Evolutionary conservation across 2,797 vertebrate species (phyloP).

Genomic region (Ataeniobius toweri): DNA sequence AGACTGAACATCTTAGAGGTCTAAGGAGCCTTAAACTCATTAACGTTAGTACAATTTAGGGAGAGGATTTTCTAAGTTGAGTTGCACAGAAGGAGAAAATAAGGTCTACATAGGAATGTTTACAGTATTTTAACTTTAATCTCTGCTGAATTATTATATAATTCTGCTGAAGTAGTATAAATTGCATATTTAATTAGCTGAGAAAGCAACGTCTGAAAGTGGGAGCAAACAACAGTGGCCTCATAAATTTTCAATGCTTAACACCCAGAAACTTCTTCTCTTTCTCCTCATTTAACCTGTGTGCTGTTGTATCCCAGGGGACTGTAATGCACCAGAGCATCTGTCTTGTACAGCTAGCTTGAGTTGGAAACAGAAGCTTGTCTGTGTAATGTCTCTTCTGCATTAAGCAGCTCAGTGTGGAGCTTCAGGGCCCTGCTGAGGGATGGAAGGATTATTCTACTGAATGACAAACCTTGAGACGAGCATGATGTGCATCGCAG

Average conservation of each 20-base stretch:
- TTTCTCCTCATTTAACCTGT: constrained; percentile 38
- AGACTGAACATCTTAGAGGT: background rate
- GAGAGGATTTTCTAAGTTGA: background rate
- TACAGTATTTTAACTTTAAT: background rate
- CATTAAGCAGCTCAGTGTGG: constrained; percentile 16
- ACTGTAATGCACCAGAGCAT: constrained; percentile 8
- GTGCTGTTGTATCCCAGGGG: constrained; percentile 19
- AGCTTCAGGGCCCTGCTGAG: constrained; percentile 17
- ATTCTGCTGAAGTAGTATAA: background rate
- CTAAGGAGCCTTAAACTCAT: background rate
- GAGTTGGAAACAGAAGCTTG: constrained; percentile 16
- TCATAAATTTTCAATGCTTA: constrained; percentile 22
- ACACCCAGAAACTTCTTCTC: background rate
- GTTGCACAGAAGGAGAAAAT: background rate
- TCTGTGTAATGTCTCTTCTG: constrained; percentile 17
- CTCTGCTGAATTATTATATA: background rate
- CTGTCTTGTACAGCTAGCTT: constrained; percentile 22
- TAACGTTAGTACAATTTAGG: background rate
- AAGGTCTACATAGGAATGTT: background rate
- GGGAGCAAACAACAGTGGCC: background rate
- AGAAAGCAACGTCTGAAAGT: constrained; percentile 1
- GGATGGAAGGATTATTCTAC: constrained; percentile 17
- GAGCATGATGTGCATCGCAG: constrained; percentile 12
- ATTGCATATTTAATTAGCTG: background rate
- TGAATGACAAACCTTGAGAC: constrained; percentile 17